Evolutionary conservation across 2,888 invertebrate genomes (phyloP).

Genomic region (Ctenicera cuprea): DNA sequence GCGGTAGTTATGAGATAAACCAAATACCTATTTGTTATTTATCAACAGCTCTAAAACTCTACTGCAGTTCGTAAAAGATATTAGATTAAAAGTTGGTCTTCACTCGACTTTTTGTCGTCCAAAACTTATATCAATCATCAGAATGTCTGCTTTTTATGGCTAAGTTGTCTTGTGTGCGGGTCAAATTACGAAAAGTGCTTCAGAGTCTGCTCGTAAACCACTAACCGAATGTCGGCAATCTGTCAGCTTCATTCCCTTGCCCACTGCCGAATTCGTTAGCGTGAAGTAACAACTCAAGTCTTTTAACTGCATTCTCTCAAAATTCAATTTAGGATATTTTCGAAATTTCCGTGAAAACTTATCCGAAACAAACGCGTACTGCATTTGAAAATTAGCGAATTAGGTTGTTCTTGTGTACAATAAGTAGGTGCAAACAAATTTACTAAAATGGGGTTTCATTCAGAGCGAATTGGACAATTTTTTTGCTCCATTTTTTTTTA

Average conservation of each 20-base stretch:
- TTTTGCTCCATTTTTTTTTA: too few species aligned
- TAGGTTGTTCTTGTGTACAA: too few species aligned
- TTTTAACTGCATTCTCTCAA: conserved; percentile 22
- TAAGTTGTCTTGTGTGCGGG: conserved; percentile 52
- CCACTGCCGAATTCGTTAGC: conserved; percentile 49
- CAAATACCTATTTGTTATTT: conserved; percentile 45
- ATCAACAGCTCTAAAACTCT: conserved; percentile 40
- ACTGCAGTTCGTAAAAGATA: conserved; percentile 47
- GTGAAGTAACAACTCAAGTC: conserved; percentile 41
- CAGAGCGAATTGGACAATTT: too few species aligned
- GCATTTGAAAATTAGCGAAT: too few species aligned
- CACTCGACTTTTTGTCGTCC: conserved; percentile 53
- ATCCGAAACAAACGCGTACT: too few species aligned
- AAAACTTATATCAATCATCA: conserved; percentile 52
- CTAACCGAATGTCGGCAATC: conserved; percentile 55
- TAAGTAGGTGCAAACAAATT: too few species aligned
- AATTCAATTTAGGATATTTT: conserved; percentile 23
- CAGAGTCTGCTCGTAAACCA: conserved; percentile 53
- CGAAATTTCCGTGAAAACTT: not conserved
- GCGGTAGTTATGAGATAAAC: conserved; percentile 14
- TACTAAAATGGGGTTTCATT: too few species aligned
- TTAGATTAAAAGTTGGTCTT: conserved; percentile 53
- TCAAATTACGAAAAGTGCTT: conserved; percentile 54
- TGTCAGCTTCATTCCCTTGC: conserved; percentile 51
- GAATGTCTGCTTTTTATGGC: conserved; percentile 54